Conservation (phyloP, 2,888 invertebrate species). For the Euproctis similis region DNA sequence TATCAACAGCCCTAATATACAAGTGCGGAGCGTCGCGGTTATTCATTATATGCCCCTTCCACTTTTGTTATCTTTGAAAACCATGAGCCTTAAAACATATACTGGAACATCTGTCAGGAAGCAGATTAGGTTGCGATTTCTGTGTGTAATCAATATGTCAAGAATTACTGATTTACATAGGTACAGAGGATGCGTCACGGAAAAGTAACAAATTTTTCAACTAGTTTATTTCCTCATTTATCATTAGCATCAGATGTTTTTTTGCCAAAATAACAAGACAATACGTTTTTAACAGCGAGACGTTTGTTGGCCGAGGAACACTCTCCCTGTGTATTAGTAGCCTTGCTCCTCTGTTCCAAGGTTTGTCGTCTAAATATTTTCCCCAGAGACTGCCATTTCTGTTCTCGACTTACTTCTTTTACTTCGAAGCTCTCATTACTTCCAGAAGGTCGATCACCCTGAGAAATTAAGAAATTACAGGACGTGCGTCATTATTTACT, state of each 20-base stretch:
- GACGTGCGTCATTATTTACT: no score
- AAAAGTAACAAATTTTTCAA: slow-evolving; percentile 1
- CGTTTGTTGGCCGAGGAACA: slow-evolving; percentile 51
- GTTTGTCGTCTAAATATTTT: slow-evolving; percentile 68
- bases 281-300: slow-evolving; percentile 54
- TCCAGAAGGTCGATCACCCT: slow-evolving; percentile 58
- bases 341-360: slow-evolving; percentile 54
- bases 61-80: no score
- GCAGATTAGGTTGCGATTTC: no score
- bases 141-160: no score
- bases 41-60: no score
- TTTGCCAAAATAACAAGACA: slow-evolving; percentile 64
- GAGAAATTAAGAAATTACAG: slow-evolving; percentile 19
- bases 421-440: slow-evolving; percentile 54
- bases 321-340: slow-evolving; percentile 46
- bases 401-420: slow-evolving; percentile 54
- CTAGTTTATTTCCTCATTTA: slow-evolving; percentile 22
- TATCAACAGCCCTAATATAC: no score
- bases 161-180: no score
- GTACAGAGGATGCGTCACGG: not conserved
- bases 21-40: no score
- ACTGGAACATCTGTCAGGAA: no score
- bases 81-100: no score
- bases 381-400: slow-evolving; percentile 68
- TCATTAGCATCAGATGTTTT: slow-evolving; percentile 39